Percentiles rank a stretch among this genome's conserved stretches.
Conservation (phyloP, 2,113 vertebrate species). For the Leucopternis melanops region DNA sequence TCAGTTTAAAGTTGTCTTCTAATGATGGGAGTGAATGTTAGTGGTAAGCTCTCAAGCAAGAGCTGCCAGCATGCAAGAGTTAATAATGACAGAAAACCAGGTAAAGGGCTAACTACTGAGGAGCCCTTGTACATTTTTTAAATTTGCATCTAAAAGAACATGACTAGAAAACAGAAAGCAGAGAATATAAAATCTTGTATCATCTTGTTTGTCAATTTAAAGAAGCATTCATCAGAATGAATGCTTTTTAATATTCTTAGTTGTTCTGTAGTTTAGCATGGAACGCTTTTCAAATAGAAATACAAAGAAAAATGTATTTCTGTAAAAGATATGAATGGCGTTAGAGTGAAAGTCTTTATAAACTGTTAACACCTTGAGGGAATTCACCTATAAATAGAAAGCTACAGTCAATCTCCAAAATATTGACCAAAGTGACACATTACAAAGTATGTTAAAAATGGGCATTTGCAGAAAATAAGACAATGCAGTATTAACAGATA, state of each 20-base stretch:
- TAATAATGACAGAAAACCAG: background rate
- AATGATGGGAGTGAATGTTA: background rate
- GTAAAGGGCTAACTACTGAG: background rate
- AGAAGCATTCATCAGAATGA: background rate
- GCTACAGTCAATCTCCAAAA: background rate
- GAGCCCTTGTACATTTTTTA: background rate
- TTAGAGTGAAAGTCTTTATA: background rate
- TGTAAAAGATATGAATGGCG: background rate
- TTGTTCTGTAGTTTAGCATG: background rate
- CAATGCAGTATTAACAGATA: background rate
- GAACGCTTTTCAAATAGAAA: background rate
- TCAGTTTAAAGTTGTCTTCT: constrained; percentile 14
- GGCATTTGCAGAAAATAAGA: background rate
- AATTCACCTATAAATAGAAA: background rate
- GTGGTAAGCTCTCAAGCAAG: background rate
- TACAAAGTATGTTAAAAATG: background rate
- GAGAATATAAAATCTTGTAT: background rate
- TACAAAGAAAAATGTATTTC: background rate
- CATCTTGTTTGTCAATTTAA: background rate
- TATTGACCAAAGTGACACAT: background rate
- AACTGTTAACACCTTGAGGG: background rate
- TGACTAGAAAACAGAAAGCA: background rate
- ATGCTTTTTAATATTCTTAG: background rate
- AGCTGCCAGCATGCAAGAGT: background rate
- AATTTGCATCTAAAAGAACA: background rate